A percentile compares a stretch with the other conserved stretches of the same genome.
These are phyloP conservation scores for Diarsia rubi DNA, from an alignment of 2,888 invertebrate genomes.

Conservation along the genomic window DNA sequence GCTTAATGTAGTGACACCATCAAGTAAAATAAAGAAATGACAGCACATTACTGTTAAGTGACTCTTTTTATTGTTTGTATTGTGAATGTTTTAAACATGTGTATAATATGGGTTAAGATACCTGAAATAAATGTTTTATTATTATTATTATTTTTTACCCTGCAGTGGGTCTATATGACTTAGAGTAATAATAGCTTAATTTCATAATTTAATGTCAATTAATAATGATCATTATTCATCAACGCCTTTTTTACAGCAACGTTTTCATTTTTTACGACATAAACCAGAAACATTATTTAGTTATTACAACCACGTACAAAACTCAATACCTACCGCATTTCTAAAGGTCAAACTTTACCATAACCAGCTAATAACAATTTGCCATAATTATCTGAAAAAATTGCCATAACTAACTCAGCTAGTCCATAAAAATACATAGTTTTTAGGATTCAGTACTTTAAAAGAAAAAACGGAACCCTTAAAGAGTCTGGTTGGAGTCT, in stretches of 20 bases:
- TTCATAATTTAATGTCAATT: neutral
- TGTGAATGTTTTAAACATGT: no score
- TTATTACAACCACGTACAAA: slow-evolving; percentile 13
- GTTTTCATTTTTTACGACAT: neutral
- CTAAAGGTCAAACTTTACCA: slow-evolving; percentile 30
- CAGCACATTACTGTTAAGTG: no score
- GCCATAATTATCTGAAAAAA: slow-evolving; percentile 45
- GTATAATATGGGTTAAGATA: no score
- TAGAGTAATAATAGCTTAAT: no score
- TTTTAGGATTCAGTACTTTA: neutral
- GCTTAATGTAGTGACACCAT: no score
- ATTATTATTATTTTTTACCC: no score
- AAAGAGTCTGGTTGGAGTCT: no score
- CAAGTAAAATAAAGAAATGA: no score
- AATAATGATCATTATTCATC: neutral
- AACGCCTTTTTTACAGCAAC: neutral
- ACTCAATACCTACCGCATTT: slow-evolving; percentile 1
- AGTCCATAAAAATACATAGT: slow-evolving; percentile 48
- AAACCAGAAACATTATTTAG: neutral
- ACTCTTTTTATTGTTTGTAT: no score
- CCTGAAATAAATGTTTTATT: no score
- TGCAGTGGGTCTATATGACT: no score
- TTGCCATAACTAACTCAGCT: neutral
- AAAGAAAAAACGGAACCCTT: no score
- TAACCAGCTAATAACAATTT: slow-evolving; percentile 35